Conservation (phyloP, 2,797 vertebrate genomes). For the Margarornis squamiger region DNA sequence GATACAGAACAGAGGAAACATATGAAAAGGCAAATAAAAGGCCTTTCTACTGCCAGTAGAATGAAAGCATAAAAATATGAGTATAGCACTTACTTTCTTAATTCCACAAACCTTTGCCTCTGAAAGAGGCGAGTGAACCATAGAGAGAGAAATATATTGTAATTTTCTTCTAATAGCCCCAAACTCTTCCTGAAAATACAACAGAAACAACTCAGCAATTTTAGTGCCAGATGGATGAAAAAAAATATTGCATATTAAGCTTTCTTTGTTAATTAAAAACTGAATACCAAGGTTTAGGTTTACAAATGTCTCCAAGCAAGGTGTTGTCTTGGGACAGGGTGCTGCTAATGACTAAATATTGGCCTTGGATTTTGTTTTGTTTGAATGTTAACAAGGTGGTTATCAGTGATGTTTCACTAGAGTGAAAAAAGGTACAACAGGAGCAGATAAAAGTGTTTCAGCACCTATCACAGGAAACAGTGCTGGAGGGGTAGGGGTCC, state of each 20-base stretch:
- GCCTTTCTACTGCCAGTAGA: background rate
- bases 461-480: background rate
- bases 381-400: conserved; percentile 34
- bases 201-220: conserved; percentile 74
- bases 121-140: conserved; percentile 55
- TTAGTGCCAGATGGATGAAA: conserved; percentile 62
- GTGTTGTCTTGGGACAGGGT: conserved; percentile 2
- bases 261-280: conserved; percentile 78
- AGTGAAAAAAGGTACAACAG: background rate
- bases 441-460: background rate
- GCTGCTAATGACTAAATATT: background rate
- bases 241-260: conserved; percentile 64
- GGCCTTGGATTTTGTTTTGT: background rate
- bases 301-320: conserved; percentile 58
- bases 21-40: background rate
- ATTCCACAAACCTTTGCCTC: conserved; percentile 48
- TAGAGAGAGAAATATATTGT: conserved; percentile 42
- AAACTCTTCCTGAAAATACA: conserved; percentile 68
- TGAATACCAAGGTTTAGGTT: conserved; percentile 49
- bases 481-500: background rate
- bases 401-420: background rate
- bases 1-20: background rate
- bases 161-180: conserved; percentile 68
- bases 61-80: conserved; percentile 19
- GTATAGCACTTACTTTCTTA: conserved; percentile 14